A percentile compares a stretch with the other conserved stretches of the same genome.
Conservation (phyloP, 2,113 vertebrate species). For the Python bivittatus region DNA sequence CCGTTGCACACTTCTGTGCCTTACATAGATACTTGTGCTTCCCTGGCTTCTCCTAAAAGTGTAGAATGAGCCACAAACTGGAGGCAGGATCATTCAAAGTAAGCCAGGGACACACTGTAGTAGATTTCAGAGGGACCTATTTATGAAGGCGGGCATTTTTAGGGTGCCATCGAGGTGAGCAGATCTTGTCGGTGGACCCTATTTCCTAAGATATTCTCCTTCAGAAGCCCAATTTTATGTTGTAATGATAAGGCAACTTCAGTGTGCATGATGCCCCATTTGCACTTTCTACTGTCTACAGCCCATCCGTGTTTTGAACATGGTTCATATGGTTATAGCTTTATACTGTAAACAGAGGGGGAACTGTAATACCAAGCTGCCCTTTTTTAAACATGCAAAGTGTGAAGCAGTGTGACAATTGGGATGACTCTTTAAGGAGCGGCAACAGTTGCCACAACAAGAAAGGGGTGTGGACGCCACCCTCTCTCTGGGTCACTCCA, state of each 20-base stretch:
- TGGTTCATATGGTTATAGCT: background rate
- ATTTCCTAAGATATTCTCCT: background rate
- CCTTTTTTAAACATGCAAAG: background rate
- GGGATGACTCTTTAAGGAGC: background rate
- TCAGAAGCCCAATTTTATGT: background rate
- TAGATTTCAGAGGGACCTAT: background rate
- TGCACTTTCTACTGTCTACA: background rate
- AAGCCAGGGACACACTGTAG: slow-evolving; percentile 38
- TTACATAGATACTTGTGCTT: slow-evolving; percentile 21
- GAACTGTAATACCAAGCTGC: background rate
- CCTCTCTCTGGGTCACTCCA: background rate
- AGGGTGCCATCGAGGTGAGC: background rate
- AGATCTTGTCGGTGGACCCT: background rate
- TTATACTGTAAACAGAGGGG: background rate
- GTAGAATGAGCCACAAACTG: background rate
- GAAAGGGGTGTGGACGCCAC: no score
- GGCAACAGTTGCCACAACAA: background rate
- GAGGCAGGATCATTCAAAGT: background rate
- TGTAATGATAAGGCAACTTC: background rate
- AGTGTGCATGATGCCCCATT: no score
- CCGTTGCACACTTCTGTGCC: background rate
- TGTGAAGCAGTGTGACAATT: background rate
- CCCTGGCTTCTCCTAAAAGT: background rate
- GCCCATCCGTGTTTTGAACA: no score
- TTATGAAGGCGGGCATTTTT: background rate